These are phyloP conservation scores for Dromococcyx pavoninus DNA, from an alignment of 2,797 vertebrate species.

Conservation along the genomic window DNA sequence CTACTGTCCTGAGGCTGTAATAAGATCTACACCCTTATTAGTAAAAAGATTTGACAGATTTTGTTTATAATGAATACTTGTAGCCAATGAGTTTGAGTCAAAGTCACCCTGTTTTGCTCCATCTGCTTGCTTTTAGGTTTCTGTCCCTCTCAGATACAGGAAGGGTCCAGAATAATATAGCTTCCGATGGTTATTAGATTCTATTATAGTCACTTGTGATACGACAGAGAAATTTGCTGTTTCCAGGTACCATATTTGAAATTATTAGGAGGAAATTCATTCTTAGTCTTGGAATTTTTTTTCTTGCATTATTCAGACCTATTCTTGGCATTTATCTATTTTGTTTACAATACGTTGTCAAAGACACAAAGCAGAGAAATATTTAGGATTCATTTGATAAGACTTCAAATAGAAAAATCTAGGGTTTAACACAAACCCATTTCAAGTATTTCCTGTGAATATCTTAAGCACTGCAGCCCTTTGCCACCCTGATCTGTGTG, in stretches of 20 bases:
- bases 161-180: neutral
- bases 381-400: neutral
- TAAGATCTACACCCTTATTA: constrained; percentile 78
- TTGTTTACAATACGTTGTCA: constrained; percentile 34
- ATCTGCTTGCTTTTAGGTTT: constrained; percentile 52
- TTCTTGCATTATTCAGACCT: neutral
- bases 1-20: constrained; percentile 79
- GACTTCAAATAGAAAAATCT: neutral
- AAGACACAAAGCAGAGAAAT: neutral
- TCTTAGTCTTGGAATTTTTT: constrained; percentile 34
- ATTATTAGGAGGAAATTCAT: constrained; percentile 35
- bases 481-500: constrained; percentile 18
- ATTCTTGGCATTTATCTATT: neutral
- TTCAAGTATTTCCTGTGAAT: neutral
- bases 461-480: neutral
- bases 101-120: constrained; percentile 64
- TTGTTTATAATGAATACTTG: constrained; percentile 74
- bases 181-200: constrained; percentile 48
- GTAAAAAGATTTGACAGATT: constrained; percentile 75
- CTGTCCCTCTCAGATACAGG: constrained; percentile 10
- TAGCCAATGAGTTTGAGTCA: constrained; percentile 65
- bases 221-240: constrained; percentile 1
- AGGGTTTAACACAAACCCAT: neutral
- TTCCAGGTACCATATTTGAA: constrained; percentile 30
- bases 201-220: constrained; percentile 52